Conservation (phyloP, 2,888 invertebrate genomes). For the Acleris holmiana region DNA sequence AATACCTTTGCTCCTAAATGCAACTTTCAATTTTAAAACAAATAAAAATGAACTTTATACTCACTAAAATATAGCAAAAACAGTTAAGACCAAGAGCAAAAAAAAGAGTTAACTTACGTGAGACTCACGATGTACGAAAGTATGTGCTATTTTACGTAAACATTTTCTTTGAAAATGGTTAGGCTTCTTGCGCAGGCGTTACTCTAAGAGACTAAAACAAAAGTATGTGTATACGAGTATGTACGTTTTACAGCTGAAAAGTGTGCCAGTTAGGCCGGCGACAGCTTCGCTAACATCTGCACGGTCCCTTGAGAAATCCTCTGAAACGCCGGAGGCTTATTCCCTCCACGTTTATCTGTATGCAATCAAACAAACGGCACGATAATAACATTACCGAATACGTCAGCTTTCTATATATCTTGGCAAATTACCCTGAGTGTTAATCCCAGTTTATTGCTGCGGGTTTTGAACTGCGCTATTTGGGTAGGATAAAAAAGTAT, state of each 20-base stretch:
- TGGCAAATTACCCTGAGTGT: conserved; percentile 21
- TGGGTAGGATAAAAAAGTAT: not conserved
- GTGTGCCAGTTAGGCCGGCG: conserved; percentile 44
- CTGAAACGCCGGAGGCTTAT: conserved; percentile 55
- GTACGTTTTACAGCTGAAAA: conserved; percentile 38
- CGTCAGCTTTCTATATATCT: conserved; percentile 52
- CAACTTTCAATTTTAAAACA: no score
- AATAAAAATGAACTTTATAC: no score
- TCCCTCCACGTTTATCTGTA: conserved; percentile 57
- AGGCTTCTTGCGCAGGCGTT: not conserved
- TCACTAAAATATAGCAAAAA: no score
- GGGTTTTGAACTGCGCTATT: not conserved
- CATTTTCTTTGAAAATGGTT: not conserved
- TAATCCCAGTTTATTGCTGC: not conserved
- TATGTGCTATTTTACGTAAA: not conserved
- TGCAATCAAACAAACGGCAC: conserved; percentile 67
- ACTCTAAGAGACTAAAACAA: conserved; percentile 20
- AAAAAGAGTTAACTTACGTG: no score
- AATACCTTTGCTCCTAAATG: no score
- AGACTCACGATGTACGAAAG: not conserved
- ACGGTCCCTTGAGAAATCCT: conserved; percentile 62
- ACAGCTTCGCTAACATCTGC: conserved; percentile 61
- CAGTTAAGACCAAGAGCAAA: no score
- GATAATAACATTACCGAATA: conserved; percentile 61
- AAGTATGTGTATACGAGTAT: no score